A percentile compares a stretch with the other conserved stretches of the same genome.
These are phyloP conservation scores for Ctena decussata DNA, from an alignment of 2,888 invertebrate species.

Conservation along the genomic window DNA sequence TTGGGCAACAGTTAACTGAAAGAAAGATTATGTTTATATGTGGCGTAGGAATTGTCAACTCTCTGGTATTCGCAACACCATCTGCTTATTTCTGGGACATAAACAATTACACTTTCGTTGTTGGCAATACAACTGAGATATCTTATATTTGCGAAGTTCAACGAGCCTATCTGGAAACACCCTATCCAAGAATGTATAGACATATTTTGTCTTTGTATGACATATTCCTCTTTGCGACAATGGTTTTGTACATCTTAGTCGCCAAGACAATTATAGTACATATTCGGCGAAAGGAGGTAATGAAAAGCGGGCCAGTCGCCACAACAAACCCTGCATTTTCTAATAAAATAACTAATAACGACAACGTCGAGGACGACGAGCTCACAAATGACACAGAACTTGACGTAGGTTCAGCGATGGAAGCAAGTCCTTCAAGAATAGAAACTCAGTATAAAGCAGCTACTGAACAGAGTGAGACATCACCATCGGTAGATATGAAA, in stretches of 20 bases:
- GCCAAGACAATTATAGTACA: neutral
- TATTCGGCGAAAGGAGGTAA: neutral
- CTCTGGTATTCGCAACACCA: neutral
- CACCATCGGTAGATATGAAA: neutral
- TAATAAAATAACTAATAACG: neutral
- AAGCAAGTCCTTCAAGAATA: neutral
- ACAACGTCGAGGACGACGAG: neutral
- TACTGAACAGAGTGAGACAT: neutral
- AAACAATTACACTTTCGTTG: neutral
- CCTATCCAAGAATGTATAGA: neutral
- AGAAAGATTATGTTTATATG: neutral
- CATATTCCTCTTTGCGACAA: neutral
- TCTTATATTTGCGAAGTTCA: neutral
- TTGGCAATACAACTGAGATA: neutral
- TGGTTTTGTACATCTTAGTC: neutral
- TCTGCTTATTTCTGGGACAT: neutral
- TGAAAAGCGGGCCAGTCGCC: neutral
- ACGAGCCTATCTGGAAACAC: neutral
- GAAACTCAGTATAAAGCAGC: neutral
- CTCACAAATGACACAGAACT: too few relatives aligned
- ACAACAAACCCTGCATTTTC: neutral
- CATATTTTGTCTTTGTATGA: neutral
- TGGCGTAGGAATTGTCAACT: neutral
- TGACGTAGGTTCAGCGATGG: too few relatives aligned
- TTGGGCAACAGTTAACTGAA: neutral